Evolutionary conservation across 2,888 invertebrate genomes (phyloP), one percentile per base, ranked within the genome.

Genomic region (Calliscelio sp.): DNA sequence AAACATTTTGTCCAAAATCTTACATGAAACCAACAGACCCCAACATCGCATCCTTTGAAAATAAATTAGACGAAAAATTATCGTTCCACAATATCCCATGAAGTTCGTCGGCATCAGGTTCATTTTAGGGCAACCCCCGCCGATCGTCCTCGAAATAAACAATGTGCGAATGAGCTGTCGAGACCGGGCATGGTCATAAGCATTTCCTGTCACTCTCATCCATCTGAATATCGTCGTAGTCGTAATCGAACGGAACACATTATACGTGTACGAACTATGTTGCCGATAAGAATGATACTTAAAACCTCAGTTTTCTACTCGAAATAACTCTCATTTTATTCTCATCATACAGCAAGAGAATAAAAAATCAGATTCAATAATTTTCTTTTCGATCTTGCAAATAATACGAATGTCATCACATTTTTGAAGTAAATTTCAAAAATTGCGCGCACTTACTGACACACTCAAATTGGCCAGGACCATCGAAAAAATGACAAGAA

Each of bases 171-270:
- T 59, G 65, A 78, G 61, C 51, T 16, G 41, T 32, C 78, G 51
- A 78, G 53, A 57, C 61, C 70, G 46, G 61, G 32, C 53, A 78
- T 18, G 65, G 78, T 78, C 68, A 78, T 78, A 78, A 78, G 70
- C 68, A 78, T 78, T 68, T 78, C 78, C 78, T 78, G 78, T 78
- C 68, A 70, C 78, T 70, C 55, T 65, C 75, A 44, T 75, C 65
- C 44, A 75, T 55, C 65, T 75, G 32, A 74, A 74, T 74, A 24
- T 41, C 61, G 32, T 24, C 38, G 35, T 51, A 24, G 46, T 77
- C 44, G 24, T 44, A 28, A 66, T 66, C 66, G 57, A 57, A 77
- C 25, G 11, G 25, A 59, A 41, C 25, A 24, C 24, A 41, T 10
- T n/a, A 59, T 38, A 59, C 20, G 32, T 32, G 25, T 44, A 25